These are phyloP conservation scores for Eulemur macaco DNA, from an alignment of 2,113 vertebrate species.

Conservation along the genomic window DNA sequence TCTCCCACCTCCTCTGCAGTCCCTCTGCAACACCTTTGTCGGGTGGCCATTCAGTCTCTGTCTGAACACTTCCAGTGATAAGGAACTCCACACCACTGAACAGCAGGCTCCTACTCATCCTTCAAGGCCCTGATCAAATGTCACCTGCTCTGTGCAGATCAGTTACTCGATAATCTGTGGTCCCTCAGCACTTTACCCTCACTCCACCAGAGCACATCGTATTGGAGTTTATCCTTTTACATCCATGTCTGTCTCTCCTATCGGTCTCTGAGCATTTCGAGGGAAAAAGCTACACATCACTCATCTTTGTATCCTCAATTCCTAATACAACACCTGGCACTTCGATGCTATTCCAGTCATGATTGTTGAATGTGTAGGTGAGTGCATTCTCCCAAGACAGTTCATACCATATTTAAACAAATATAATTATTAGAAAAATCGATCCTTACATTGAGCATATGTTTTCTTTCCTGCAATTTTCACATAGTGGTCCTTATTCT, in stretches of 20 bases:
- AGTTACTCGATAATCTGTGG: background rate
- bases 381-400: background rate
- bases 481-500: background rate
- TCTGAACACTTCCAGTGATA: background rate
- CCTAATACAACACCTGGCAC: background rate
- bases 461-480: background rate
- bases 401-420: background rate
- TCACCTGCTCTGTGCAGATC: background rate
- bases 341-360: background rate
- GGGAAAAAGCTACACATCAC: background rate
- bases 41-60: conserved; percentile 22
- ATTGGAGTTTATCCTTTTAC: background rate
- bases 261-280: background rate
- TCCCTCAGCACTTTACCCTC: background rate
- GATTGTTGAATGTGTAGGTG: background rate
- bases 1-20: background rate
- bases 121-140: conserved; percentile 47
- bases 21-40: background rate
- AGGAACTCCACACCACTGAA: background rate
- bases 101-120: conserved; percentile 22
- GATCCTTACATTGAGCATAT: too few species aligned
- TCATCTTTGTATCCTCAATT: background rate
- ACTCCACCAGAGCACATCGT: background rate
- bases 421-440: background rate
- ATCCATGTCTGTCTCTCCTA: background rate